Conservation (phyloP, 2,888 invertebrate species). For the Pammene fasciana region DNA sequence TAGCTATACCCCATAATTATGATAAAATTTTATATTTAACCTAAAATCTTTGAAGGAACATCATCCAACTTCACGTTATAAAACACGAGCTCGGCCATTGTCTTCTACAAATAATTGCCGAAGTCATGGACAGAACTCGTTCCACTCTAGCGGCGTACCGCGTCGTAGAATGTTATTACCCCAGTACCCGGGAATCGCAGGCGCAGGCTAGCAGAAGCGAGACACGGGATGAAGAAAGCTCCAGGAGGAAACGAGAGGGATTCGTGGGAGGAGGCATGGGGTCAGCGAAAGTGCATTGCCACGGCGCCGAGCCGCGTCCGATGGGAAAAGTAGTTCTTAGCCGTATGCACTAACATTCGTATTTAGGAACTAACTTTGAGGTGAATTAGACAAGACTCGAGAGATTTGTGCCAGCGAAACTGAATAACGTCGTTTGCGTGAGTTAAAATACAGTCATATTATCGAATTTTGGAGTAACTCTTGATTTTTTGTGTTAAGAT, state of each 20-base stretch:
- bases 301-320: conserved; percentile 75
- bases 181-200: conserved; percentile 76
- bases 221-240: conserved; percentile 66
- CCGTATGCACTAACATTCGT: conserved; percentile 67
- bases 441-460: conserved; percentile 8
- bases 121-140: conserved; percentile 82
- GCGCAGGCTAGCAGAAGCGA: conserved; percentile 71
- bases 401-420: background rate
- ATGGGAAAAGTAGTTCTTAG: conserved; percentile 76
- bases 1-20: too few species aligned
- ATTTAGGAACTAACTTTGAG: conserved; percentile 58
- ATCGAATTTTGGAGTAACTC: background rate
- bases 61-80: conserved; percentile 50
- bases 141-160: conserved; percentile 79
- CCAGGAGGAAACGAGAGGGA: conserved; percentile 67
- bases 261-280: conserved; percentile 78
- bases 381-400: conserved; percentile 19
- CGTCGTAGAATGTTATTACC: conserved; percentile 81
- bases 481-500: background rate
- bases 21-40: too few species aligned
- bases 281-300: conserved; percentile 84
- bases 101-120: conserved; percentile 78
- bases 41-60: background rate
- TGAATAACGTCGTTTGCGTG: conserved; percentile 16
- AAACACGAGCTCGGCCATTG: conserved; percentile 70